Evolutionary conservation across 2,888 invertebrate species (phyloP), one percentile per base, ranked within the genome.

Genomic region (Pheosia tremula): DNA sequence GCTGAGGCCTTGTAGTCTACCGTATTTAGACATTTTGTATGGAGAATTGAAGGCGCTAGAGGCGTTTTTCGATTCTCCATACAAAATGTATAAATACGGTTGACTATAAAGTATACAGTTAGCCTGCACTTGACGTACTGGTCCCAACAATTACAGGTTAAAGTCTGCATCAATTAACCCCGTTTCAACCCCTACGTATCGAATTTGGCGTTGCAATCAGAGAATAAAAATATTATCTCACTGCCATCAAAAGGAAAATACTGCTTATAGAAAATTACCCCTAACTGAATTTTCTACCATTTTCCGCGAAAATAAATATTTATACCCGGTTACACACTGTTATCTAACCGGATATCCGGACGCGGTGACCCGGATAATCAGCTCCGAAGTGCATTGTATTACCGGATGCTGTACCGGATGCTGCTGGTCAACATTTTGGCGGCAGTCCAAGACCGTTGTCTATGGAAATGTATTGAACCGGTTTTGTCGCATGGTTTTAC

Each of bases 341-440:
- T 69, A 67, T 71, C 69, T 64, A 59, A 52, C 64, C 71, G 82
- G 75, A 77, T 75, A 76, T 71, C 78, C 78, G 76, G 68, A 69
- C 62, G 72, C 83, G 69, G 62, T 77, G 83, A 80, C 80, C 84
- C 83, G 84, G 75, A 57, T 83, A 83, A 83, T 85, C 77, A 78
- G 81, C 69, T 69, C 47, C 71, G 61, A 73, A 78, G 73, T 84
- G 84, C 83, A 84, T 70, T 64, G 75, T 72, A 76, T 82, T 79
- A 79, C 68, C 67, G 65, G 60, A 49, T 60, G 55, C 57, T 45
- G 56, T 79, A 79, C 68, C 67, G 65, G 60, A 49, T 60, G 55
- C 57, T 45, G 56, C 59, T 13, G 62, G 57, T 64, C 69, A 63
- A 61, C 62, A 61, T 56, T 58, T 69, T 80, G 82, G 82, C 77